phyloP scores from a whole-genome alignment of 2,113 vertebrate species.

The Phylloscopus whistleri region DNA sequence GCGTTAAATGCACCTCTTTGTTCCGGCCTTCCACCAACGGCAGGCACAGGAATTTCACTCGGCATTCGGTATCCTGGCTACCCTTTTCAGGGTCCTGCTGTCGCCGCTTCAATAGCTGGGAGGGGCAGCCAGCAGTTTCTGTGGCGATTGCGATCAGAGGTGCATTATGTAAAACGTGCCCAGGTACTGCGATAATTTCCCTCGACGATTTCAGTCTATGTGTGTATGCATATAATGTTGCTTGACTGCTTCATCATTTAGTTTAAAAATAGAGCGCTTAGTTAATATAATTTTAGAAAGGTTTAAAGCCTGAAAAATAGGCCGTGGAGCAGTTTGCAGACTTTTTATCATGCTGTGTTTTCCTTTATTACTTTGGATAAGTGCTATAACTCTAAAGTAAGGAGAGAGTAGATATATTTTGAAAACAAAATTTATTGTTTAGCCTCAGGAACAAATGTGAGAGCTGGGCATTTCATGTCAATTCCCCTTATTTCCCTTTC shows the following conservation, averaged over 20 bases:
- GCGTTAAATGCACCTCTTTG: constrained; percentile 53
- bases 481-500: not conserved
- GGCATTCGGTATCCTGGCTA: constrained; percentile 56
- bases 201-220: not conserved
- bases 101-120: constrained; percentile 33
- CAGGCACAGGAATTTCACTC: constrained; percentile 46
- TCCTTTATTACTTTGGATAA: not conserved
- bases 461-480: not conserved
- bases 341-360: not conserved
- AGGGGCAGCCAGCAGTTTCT: not conserved
- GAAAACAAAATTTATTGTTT: not conserved
- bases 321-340: not conserved
- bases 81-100: constrained; percentile 52
- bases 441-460: not conserved
- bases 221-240: not conserved
- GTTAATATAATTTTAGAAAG: not conserved
- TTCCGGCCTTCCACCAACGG: constrained; percentile 42
- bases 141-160: not conserved
- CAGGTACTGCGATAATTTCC: not conserved
- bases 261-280: not conserved
- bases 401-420: not conserved
- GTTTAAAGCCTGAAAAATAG: not conserved
- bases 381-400: not conserved
- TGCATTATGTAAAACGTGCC: not conserved
- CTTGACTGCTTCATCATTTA: not conserved